phyloP scores from a whole-genome alignment of 1,140 invertebrate species.

The Pseudomyrmex concolor region DNA sequence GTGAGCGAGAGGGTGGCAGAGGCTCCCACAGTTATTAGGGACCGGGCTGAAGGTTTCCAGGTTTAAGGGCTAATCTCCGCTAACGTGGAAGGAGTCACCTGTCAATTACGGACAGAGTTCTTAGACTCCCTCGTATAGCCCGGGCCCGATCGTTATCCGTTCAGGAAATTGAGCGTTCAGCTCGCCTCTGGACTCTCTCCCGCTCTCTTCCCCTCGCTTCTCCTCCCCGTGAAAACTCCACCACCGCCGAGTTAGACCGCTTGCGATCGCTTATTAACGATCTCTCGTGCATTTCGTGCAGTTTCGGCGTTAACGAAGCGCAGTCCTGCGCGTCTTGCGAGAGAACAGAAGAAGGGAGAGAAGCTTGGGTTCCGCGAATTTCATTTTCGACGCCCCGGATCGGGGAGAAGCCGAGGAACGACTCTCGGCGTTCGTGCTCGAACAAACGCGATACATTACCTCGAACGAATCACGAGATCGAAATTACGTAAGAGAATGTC shows the following conservation, averaged over 20 bases:
- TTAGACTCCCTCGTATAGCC: constrained; percentile 27
- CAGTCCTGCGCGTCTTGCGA: constrained; percentile 41
- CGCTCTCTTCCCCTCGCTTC: not conserved
- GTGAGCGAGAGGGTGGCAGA: constrained; percentile 38
- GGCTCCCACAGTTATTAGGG: constrained; percentile 68
- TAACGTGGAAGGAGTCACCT: constrained; percentile 71
- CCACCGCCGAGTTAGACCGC: constrained; percentile 32
- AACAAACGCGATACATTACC: constrained; percentile 8
- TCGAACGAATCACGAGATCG: not conserved
- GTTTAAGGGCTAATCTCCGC: constrained; percentile 43
- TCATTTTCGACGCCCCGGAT: constrained; percentile 23
- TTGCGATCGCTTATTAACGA: constrained; percentile 64
- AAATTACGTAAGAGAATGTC: constrained; percentile 5
- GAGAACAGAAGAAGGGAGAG: not conserved
- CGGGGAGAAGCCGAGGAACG: not conserved
- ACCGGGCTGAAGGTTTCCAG: constrained; percentile 40
- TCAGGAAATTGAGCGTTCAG: constrained; percentile 66
- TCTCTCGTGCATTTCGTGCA: constrained; percentile 41
- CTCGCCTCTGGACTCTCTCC: not conserved
- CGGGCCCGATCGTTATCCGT: constrained; percentile 66
- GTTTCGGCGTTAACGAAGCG: constrained; percentile 55
- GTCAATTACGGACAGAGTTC: constrained; percentile 75
- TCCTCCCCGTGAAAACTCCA: constrained; percentile 52
- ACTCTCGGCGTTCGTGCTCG: constrained; percentile 7
- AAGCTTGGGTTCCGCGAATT: constrained; percentile 25